Evolutionary conservation across 2,888 invertebrate genomes (phyloP), one percentile per base, ranked within the genome.

Genomic region (Hybos culiciformis): DNA sequence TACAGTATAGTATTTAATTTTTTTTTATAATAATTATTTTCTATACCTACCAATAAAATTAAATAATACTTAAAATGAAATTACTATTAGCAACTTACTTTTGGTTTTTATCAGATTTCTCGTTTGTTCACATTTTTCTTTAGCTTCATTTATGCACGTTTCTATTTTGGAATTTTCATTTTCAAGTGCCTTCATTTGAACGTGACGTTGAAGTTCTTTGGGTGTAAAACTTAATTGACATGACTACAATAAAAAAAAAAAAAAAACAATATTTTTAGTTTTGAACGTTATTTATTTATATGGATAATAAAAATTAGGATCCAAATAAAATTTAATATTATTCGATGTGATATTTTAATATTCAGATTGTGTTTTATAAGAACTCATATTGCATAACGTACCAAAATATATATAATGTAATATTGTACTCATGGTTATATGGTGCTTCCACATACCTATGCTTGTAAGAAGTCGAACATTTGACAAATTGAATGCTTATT

Each of bases 211-310:
- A 50, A 62, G 50, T 48, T 61, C 58, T 14, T 49, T 54, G 0
- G 64, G 65, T 36, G 61, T 43, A 42, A 57, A 58, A 11, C 48
- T 54, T 15, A 61, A 54, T n/a, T 52, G 51, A 7, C 54, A 55
- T 6, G 48, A 42, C 56, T 55, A n/a, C 11, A 24, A 33, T 1
- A 18, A 24, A 20, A 15, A 11, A 3, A 17, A 29, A n/a, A n/a
- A n/a, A n/a, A n/a, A n/a, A n/a, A n/a, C n/a, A n/a, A n/a, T n/a
- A 29, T n/a, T 2, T n/a, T 5, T 29, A 6, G 36, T 3, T 4
- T 3, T 20, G 24, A 14, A 37, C 8, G 12, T 20, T 21, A 33
- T 39, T 11, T 8, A 19, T 31, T 7, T 26, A 7, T 17, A 5
- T 29, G 19, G 24, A 7, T 3, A 12, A 1, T 1, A 24, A 12